A percentile compares a stretch with the other conserved stretches of the same genome.
phyloP scores from a whole-genome alignment of 2,113 vertebrate genomes.

The Tichodroma muraria region DNA sequence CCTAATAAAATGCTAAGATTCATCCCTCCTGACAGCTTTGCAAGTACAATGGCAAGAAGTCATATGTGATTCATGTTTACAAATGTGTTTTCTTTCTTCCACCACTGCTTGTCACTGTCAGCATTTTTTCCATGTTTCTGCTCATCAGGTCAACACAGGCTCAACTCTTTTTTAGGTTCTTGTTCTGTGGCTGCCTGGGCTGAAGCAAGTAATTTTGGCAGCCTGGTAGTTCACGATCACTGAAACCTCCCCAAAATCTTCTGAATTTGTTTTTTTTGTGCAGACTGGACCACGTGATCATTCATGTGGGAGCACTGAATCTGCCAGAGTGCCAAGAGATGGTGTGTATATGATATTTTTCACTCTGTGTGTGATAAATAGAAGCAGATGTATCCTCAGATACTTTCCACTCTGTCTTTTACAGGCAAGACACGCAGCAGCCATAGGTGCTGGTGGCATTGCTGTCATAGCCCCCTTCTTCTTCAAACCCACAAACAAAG shows the following conservation, averaged over 20 bases:
- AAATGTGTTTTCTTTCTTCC: not conserved
- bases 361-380: not conserved
- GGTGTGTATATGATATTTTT: constrained; percentile 53
- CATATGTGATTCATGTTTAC: not conserved
- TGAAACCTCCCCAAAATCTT: not conserved
- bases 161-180: not conserved
- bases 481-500: constrained; percentile 81
- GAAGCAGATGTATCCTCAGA: not conserved
- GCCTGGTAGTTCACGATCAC: not conserved
- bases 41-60: not conserved
- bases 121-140: not conserved
- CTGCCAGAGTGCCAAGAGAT: constrained; percentile 88
- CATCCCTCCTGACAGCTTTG: not conserved
- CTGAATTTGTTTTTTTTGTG: constrained; percentile 12
- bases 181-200: not conserved
- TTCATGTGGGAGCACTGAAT: constrained; percentile 91
- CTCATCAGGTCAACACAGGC: not conserved
- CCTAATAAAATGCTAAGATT: not conserved
- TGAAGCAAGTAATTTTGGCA: not conserved
- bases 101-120: not conserved
- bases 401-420: not conserved
- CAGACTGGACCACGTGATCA: constrained; percentile 86
- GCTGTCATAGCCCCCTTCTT: constrained; percentile 87
- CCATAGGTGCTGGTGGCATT: constrained; percentile 81
- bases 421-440: constrained; percentile 85